Evolutionary conservation across 2,113 vertebrate genomes (phyloP).

Genomic region (Grallaria varia): DNA sequence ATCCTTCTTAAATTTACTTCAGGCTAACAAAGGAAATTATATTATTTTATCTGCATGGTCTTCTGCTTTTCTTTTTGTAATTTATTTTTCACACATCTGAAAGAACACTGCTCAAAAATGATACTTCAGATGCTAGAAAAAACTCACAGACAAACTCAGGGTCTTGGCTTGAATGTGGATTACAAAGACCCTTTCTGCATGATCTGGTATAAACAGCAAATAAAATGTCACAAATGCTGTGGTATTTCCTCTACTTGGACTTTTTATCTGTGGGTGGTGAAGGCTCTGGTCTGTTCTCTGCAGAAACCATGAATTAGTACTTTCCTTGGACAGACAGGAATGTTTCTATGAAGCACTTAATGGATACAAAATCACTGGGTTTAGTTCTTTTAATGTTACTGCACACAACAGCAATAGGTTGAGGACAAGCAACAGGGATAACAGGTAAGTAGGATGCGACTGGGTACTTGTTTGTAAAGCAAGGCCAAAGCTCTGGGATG

Average conservation of each 20-base stretch:
- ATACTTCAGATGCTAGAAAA: neutral
- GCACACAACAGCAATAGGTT: neutral
- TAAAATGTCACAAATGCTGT: neutral
- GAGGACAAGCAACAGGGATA: neutral
- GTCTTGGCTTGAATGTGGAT: neutral
- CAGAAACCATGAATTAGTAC: neutral
- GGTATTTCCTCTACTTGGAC: neutral
- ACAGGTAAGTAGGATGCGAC: neutral
- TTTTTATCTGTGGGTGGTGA: neutral
- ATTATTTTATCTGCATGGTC: neutral
- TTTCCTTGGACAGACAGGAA: neutral
- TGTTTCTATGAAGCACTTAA: neutral
- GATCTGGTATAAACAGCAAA: neutral
- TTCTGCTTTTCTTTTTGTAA: neutral
- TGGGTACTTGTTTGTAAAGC: neutral
- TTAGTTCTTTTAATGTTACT: neutral
- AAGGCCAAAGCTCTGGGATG: neutral
- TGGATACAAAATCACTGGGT: neutral
- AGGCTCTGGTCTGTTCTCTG: neutral
- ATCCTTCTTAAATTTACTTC: slow-evolving; percentile 2
- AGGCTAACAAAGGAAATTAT: neutral
- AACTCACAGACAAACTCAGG: neutral
- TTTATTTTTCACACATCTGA: neutral
- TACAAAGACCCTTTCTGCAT: neutral
- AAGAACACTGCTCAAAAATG: neutral